Evolutionary conservation across 2,888 invertebrate genomes (phyloP).

Genomic region (Diabrotica balteata): DNA sequence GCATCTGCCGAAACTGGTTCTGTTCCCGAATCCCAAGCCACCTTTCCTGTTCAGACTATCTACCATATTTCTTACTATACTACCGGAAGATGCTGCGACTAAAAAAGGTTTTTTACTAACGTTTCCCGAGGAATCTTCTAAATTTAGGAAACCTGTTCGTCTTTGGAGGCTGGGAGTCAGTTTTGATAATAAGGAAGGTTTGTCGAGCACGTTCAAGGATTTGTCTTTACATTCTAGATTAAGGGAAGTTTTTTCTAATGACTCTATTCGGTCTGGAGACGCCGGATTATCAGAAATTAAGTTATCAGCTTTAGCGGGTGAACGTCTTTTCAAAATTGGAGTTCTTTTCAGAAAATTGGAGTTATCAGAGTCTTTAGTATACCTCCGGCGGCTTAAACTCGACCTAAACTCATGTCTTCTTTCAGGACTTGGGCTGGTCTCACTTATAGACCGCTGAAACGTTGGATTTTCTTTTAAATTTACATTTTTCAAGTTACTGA

Average conservation of each 20-base stretch:
- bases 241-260: slow-evolving; percentile 2
- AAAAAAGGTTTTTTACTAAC: slow-evolving; percentile 26
- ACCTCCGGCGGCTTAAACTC: slow-evolving; percentile 40
- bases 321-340: slow-evolving; percentile 42
- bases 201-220: slow-evolving; percentile 1
- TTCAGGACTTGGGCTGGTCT: slow-evolving; percentile 17
- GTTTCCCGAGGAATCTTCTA: slow-evolving; percentile 22
- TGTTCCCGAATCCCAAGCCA: slow-evolving; percentile 47
- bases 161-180: slow-evolving; percentile 36
- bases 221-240: slow-evolving; percentile 16
- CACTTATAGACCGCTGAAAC: slow-evolving; percentile 29
- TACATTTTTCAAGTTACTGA: slow-evolving; percentile 39
- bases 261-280: background rate
- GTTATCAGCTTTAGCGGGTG: slow-evolving; percentile 7
- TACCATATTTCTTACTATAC: slow-evolving; percentile 57
- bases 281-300: background rate
- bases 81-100: slow-evolving; percentile 32
- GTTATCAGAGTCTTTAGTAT: slow-evolving; percentile 41
- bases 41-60: slow-evolving; percentile 57
- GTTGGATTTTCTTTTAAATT: slow-evolving; percentile 26
- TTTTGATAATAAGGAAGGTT: slow-evolving; percentile 35
- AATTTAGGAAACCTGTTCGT: slow-evolving; percentile 32
- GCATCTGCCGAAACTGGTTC: slow-evolving; percentile 53
- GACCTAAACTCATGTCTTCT: slow-evolving; percentile 25
- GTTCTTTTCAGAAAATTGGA: slow-evolving; percentile 38